These are phyloP conservation scores for Dryococelus australis DNA, from an alignment of 2,888 invertebrate species.

Conservation along the genomic window DNA sequence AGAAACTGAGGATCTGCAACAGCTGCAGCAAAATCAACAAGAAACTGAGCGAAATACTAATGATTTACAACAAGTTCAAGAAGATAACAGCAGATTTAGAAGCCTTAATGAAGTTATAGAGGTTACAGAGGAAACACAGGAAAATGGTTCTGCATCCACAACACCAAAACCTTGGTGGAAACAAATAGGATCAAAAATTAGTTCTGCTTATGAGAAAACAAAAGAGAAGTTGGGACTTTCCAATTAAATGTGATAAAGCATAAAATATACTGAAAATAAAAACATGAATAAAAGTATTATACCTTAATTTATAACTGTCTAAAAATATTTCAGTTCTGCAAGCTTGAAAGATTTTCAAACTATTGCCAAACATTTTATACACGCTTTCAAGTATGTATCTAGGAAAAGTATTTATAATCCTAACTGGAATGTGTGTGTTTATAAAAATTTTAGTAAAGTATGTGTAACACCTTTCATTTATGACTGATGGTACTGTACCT, in stretches of 20 bases:
- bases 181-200: neutral
- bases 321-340: no score
- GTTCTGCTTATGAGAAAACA: neutral
- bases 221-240: neutral
- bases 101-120: neutral
- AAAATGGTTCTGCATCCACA: neutral
- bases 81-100: neutral
- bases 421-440: no score
- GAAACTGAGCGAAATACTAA: slow-evolving; percentile 34
- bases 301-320: neutral
- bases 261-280: slow-evolving; percentile 38
- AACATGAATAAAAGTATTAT: neutral
- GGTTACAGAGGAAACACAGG: neutral
- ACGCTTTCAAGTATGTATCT: no score
- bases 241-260: neutral
- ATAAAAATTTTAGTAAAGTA: no score
- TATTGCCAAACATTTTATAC: no score
- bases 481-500: no score
- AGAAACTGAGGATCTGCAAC: slow-evolving; percentile 34
- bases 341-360: no score
- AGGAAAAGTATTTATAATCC: no score
- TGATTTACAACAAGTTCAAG: slow-evolving; percentile 29
- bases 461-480: no score
- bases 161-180: slow-evolving; percentile 11
- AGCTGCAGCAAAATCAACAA: slow-evolving; percentile 41